phyloP scores from a whole-genome alignment of 2,113 vertebrate species.

The Bungarus multicinctus region DNA sequence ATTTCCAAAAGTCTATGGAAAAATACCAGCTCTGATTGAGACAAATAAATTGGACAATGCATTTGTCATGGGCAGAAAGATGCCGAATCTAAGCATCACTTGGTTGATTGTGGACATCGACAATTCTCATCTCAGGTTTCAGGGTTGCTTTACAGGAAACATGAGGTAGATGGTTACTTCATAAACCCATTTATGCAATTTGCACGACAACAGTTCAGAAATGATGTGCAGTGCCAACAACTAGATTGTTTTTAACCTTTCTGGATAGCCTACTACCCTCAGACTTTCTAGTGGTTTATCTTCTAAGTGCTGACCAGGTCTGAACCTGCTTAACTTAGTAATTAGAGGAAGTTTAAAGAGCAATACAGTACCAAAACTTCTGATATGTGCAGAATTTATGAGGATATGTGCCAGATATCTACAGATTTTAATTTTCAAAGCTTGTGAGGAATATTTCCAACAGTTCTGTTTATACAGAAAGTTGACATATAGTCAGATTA shows the following conservation, averaged over 20 bases:
- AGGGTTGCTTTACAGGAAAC: neutral
- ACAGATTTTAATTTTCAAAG: neutral
- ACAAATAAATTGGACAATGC: neutral
- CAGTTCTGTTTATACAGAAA: neutral
- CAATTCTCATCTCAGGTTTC: neutral
- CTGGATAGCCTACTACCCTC: neutral
- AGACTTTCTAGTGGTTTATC: neutral
- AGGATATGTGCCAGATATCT: neutral
- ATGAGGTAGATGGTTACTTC: neutral
- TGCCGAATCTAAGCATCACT: neutral
- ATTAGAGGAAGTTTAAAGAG: neutral
- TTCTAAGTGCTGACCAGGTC: neutral
- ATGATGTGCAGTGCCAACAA: neutral
- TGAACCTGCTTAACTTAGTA: neutral
- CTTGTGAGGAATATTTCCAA: neutral
- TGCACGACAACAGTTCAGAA: neutral
- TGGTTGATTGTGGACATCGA: neutral
- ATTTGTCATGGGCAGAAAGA: neutral
- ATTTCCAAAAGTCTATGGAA: neutral
- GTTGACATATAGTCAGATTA: neutral
- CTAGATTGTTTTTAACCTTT: neutral
- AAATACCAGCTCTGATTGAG: slow-evolving; percentile 1
- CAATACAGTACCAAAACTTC: neutral
- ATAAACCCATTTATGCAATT: neutral
- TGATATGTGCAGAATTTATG: neutral